These are phyloP conservation scores for Andricus grossulariae DNA, from an alignment of 1,140 invertebrate species.

Conservation along the genomic window DNA sequence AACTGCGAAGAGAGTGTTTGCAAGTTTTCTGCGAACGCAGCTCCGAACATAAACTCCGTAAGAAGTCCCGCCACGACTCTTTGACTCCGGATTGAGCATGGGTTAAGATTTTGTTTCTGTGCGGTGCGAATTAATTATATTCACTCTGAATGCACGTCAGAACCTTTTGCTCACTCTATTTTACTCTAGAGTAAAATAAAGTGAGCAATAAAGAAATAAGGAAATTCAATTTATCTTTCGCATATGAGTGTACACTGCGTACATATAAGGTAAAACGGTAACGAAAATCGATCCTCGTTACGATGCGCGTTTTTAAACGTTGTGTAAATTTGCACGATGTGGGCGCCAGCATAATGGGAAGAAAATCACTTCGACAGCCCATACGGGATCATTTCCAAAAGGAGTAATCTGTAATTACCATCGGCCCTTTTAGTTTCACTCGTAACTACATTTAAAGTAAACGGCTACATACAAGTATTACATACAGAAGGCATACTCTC, in stretches of 20 bases:
- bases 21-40: no score
- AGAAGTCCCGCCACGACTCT: no score
- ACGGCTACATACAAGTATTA: not conserved
- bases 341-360: slow-evolving; percentile 27
- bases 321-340: not conserved
- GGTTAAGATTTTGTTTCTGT: no score
- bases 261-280: slow-evolving; percentile 2
- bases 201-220: no score
- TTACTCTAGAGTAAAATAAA: no score
- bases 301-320: not conserved
- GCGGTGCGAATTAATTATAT: no score
- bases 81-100: no score
- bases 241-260: not conserved
- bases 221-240: no score
- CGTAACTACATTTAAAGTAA: slow-evolving; percentile 4
- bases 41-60: no score
- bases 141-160: no score
- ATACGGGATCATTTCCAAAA: slow-evolving; percentile 25
- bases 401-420: slow-evolving; percentile 1
- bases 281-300: slow-evolving; percentile 12
- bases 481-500: slow-evolving; percentile 24
- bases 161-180: no score
- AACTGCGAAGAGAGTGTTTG: no score
- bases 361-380: slow-evolving; percentile 7
- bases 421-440: slow-evolving; percentile 1